Evolutionary conservation across 2,888 invertebrate species (phyloP), one percentile per base, ranked within the genome.

Genomic region (Griposia aprilina): DNA sequence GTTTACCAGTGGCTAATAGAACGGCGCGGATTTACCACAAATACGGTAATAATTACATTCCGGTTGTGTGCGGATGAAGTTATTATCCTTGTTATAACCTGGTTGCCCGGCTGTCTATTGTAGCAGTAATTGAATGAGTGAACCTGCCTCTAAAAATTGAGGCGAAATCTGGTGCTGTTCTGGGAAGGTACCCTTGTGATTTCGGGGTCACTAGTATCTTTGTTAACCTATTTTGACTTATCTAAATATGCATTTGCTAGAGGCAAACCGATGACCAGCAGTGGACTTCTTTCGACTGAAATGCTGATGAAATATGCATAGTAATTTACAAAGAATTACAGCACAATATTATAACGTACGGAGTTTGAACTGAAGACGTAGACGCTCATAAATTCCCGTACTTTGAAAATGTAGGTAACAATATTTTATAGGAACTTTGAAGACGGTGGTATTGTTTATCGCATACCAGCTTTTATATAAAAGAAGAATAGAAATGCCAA

Each of bases 1-100:
- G 89, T 85, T 90, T 89, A 91, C 74, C 76, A 74, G 63, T 77
- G 72, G 66, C 68, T 80, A 87, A 88, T 88, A 83, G 88, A 82
- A 80, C 77, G 57, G 60, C 59, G 60, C 30, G 57, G 74, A 65
- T 81, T 72, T 74, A 20, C 82, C 60, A 66, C 69, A 60, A 76
- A 80, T 73, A 76, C 57, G 76, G 62, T 74, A 76, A 78, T 82
- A 85, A 86, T 86, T 66, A 66, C 66, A 76, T 88, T 66, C 30
- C 26, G 36, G 65, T 23, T 73, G 67, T 59, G 26, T 26, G 26
- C 23, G 41, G 52, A 76, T 86, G 30, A 74, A 74, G 75, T 74
- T 70, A 81, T 84, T 68, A 84, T 72, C 86, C 68, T 60, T 67
- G 55, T 67, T 70, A 81, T 81, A 62, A 52, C 69, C 26, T 55